These are phyloP conservation scores for Lithosia quadra DNA, from an alignment of 2,888 invertebrate genomes.

Conservation along the genomic window DNA sequence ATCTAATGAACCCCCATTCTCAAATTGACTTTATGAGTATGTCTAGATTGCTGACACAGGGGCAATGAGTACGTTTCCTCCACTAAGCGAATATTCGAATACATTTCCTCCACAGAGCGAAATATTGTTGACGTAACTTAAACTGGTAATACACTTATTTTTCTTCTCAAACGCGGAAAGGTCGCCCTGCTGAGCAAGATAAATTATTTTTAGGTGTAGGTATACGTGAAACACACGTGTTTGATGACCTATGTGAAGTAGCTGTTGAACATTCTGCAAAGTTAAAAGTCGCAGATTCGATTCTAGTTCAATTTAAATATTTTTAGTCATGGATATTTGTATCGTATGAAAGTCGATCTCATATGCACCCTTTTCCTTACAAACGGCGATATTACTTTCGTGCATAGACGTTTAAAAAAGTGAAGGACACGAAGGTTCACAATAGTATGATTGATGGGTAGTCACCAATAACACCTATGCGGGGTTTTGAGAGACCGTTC, in stretches of 20 bases:
- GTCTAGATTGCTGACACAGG: neutral
- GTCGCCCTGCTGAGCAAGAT: conserved; percentile 2
- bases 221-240: neutral
- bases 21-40: neutral
- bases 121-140: conserved; percentile 32
- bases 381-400: neutral
- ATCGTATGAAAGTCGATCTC: neutral
- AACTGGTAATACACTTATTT: conserved; percentile 12
- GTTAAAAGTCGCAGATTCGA: too few relatives aligned
- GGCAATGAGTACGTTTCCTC: neutral
- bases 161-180: neutral
- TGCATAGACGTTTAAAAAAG: neutral
- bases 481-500: neutral
- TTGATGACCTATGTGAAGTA: neutral
- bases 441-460: neutral
- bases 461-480: neutral
- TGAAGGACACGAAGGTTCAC: neutral
- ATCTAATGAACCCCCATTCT: neutral
- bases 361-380: neutral
- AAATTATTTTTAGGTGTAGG: conserved; percentile 2
- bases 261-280: too few relatives aligned
- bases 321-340: too few relatives aligned
- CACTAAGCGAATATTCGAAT: neutral
- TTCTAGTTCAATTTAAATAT: too few relatives aligned
- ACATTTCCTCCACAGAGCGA: neutral